Evolutionary conservation across 2,797 vertebrate genomes (phyloP).

Genomic region (Pangasius larnaudii): DNA sequence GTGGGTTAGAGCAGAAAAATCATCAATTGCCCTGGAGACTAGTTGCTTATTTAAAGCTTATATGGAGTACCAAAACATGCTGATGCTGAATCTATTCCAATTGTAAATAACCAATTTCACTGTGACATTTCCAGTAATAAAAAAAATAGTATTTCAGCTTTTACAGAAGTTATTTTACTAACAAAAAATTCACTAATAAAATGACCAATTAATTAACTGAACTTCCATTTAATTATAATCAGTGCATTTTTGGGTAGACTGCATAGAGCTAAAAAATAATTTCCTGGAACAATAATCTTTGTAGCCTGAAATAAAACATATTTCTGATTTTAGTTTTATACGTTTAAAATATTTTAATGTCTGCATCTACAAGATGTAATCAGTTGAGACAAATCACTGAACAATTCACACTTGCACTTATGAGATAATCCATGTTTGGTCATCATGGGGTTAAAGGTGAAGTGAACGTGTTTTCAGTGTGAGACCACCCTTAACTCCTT

Average conservation of each 20-base stretch:
- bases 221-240: not conserved
- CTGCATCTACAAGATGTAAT: not conserved
- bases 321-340: not conserved
- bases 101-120: not conserved
- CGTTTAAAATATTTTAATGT: not conserved
- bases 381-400: not conserved
- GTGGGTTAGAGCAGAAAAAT: not conserved
- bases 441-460: conserved; percentile 14
- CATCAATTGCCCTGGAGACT: not conserved
- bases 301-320: not conserved
- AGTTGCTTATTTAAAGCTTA: not conserved
- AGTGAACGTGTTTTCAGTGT: conserved; percentile 2
- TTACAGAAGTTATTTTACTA: not conserved
- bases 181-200: not conserved
- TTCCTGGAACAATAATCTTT: not conserved
- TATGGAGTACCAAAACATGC: not conserved
- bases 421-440: not conserved
- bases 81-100: not conserved
- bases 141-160: not conserved
- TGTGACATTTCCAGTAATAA: not conserved
- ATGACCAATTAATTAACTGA: not conserved
- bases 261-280: not conserved
- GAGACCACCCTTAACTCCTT: conserved; percentile 19
- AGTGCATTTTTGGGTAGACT: not conserved
- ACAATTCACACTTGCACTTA: conserved; percentile 5